Percentiles rank a stretch among this genome's conserved stretches.
Evolutionary conservation across 2,888 invertebrate species (phyloP).

Genomic region (Argynnis bischoffii): DNA sequence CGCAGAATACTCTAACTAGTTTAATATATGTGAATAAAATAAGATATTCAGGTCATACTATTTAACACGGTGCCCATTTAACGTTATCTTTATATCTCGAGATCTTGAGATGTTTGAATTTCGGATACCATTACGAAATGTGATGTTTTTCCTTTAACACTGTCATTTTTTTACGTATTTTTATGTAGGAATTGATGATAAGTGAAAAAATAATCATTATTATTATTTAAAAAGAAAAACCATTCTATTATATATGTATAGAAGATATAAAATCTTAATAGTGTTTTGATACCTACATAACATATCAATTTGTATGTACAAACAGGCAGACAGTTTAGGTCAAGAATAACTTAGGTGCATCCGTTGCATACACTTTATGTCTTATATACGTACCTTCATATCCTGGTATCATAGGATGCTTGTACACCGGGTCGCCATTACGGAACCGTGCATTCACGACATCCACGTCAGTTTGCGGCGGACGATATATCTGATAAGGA

Average conservation of each 20-base stretch:
- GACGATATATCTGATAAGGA: conserved; percentile 78
- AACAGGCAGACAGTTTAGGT: no score
- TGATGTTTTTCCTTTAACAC: no score
- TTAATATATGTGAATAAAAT: not conserved
- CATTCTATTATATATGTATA: no score
- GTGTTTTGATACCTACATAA: no score
- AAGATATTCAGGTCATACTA: conserved; percentile 23
- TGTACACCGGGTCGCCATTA: conserved; percentile 86
- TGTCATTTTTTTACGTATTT: no score
- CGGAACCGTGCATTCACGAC: conserved; percentile 84
- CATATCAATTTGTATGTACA: no score
- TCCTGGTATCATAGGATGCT: conserved; percentile 88
- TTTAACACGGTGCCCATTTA: conserved; percentile 18
- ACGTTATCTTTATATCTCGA: conserved; percentile 20
- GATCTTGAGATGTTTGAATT: conserved; percentile 12
- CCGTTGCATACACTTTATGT: not conserved
- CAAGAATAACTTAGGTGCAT: no score
- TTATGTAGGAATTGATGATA: no score
- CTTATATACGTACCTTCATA: conserved; percentile 83
- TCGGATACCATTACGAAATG: conserved; percentile 15
- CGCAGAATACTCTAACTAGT: no score
- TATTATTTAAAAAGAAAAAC: no score
- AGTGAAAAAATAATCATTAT: no score
- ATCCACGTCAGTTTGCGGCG: conserved; percentile 85
- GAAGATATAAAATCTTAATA: no score